Evolutionary conservation across 2,797 vertebrate species (phyloP).

Genomic region (Arrhamphus sclerolepis): DNA sequence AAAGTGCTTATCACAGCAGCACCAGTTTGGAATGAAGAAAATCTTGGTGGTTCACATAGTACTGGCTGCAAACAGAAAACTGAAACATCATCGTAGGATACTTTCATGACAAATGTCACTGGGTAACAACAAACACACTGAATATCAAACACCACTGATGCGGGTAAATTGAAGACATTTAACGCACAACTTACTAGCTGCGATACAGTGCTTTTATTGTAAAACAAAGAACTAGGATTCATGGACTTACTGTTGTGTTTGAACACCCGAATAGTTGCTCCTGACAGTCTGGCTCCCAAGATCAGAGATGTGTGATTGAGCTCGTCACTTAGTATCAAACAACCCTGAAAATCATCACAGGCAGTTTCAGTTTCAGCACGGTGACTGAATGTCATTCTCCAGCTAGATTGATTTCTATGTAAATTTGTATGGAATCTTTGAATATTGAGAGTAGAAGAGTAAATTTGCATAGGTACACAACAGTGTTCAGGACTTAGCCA

Average conservation of each 20-base stretch:
- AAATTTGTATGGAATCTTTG: constrained; percentile 1
- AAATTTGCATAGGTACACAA: constrained; percentile 3
- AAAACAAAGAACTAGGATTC: too few relatives aligned
- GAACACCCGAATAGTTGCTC: constrained; percentile 90
- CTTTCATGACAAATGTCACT: background rate
- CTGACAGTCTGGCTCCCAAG: constrained; percentile 91
- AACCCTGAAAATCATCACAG: constrained; percentile 82
- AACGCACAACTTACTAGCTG: too few relatives aligned
- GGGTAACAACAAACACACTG: background rate
- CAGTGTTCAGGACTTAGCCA: background rate
- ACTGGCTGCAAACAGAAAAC: constrained; percentile 18
- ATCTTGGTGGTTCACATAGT: constrained; percentile 3
- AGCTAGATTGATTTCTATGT: background rate
- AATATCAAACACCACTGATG: too few relatives aligned
- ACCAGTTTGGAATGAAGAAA: constrained; percentile 24
- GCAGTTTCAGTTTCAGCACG: constrained; percentile 4
- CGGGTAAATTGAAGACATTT: too few relatives aligned
- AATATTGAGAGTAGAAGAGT: constrained; percentile 20
- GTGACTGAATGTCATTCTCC: background rate
- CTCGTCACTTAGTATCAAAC: constrained; percentile 95
- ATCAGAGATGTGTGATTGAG: constrained; percentile 92
- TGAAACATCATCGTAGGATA: background rate
- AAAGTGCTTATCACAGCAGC: constrained; percentile 27
- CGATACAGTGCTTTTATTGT: too few relatives aligned
- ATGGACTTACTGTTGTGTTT: constrained; percentile 92